Evolutionary conservation across 1,140 invertebrate species (phyloP), one percentile per base, ranked within the genome.

Genomic region (Penaeus japonicus): DNA sequence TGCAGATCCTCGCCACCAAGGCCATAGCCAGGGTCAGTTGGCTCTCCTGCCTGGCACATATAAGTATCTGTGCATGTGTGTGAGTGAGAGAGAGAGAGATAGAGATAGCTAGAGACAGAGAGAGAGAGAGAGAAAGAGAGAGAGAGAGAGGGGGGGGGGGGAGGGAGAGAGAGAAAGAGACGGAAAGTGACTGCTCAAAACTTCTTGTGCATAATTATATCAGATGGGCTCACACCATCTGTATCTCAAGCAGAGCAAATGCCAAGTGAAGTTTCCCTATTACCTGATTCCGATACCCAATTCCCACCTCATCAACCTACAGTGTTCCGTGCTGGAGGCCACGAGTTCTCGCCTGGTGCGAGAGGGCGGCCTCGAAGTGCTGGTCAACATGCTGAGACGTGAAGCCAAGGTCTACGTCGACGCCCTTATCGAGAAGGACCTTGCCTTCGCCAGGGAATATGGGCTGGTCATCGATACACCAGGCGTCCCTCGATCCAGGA

Each of bases 301-400:
- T n/a, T 17, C 24, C 79, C 35, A 17, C 0, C 30, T 22, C 17
- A 54, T 12, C 39, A 39, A 3, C 30, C 24, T 15, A 1, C 86
- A 88, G 86, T 88, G 86, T 20, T 88, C 86, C 15, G 86, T 88
- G 30, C 77, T 88, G 86, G 79, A 88, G 53, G 80, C 86, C 0
- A 88, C 86, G 5, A 88, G 86, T 24, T 70, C 59, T 7, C 80
- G 86, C 24, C 70, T 88, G 30, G 86, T 88, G 7, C 65, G 70
- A 0, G 86, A 88, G 53, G 86, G 86, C 22, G 86, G 86, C n/a
- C 17, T 88, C 22, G 70, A 78, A 27, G 59, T 88, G 39, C 70
- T 88, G 30, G 80, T 88, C 27, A 83, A 20, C 27, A 30, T 88
- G 24, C 30, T 88, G 22, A 27, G 17, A 0, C 57, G 80, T 18